Base-by-base conservation (phyloP, 2,888 invertebrate genomes). In the Selenia dentaria region DNA sequence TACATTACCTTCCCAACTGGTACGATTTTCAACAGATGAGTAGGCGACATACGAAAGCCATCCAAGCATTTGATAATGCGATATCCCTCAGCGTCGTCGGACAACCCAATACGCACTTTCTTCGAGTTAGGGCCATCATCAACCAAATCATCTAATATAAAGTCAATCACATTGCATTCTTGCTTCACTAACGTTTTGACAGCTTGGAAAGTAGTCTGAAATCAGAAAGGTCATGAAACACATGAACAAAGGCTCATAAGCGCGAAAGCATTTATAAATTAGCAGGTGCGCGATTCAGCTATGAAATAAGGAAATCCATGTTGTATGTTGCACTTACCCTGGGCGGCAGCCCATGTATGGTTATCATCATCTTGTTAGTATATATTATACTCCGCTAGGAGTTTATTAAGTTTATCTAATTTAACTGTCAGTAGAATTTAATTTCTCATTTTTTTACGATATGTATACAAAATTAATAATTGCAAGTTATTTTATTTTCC, bases 291-390 rank as follows among this genome's bases (percentile, higher is more conserved):
- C n/a, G n/a, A n/a, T n/a, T n/a, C n/a, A n/a, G n/a, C n/a, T n/a
- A n/a, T n/a, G n/a, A n/a, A n/a, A n/a, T n/a, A n/a, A n/a, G n/a
- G n/a, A n/a, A n/a, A n/a, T n/a, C n/a, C n/a, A n/a, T n/a, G n/a
- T n/a, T n/a, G n/a, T n/a, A n/a, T n/a, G n/a, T n/a, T n/a, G 24
- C 27, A 63, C 72, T 58, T 70, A 87, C 87, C 47, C 64, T 64
- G 38, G 60, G 41, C 34, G 86, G 84, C 47, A 88, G 67, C 48
- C 87, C 86, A 47, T 75, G 77, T 50, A 87, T 80, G 64, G 80
- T 82, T 64, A 86, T 49, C 84, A 88, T 81, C 85, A 88, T 88
- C 57, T 81, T 85, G 67, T 42, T 25, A 39, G 14, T 6, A n/a
- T n/a, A n/a, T n/a, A n/a, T n/a, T n/a, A n/a, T n/a, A n/a, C n/a